These are phyloP conservation scores for Catamblyrhynchus diadema DNA, from an alignment of 2,797 vertebrate genomes.

Conservation along the genomic window DNA sequence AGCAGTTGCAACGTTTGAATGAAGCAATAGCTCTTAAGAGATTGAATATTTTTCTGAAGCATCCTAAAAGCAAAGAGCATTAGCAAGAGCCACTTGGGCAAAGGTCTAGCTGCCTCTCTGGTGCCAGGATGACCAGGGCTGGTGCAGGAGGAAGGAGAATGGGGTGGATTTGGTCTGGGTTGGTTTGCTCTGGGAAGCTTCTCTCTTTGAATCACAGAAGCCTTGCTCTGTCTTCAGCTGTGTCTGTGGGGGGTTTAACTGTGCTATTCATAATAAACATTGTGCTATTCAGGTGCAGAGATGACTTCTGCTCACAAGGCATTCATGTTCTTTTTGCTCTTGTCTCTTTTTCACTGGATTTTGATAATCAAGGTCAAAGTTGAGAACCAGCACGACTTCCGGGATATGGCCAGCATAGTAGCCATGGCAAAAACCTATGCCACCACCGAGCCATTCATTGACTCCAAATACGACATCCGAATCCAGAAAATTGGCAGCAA, in stretches of 20 bases:
- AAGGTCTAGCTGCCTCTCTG: neutral
- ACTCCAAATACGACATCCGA: conserved; percentile 95
- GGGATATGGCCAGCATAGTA: conserved; percentile 94
- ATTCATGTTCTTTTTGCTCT: conserved; percentile 1
- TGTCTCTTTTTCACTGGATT: neutral
- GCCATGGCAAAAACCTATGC: conserved; percentile 93
- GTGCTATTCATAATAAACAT: neutral
- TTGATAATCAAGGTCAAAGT: conserved; percentile 87
- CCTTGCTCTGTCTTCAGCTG: neutral
- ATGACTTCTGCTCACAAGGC: neutral
- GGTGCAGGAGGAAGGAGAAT: neutral
- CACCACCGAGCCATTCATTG: conserved; percentile 90
- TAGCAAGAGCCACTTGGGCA: neutral
- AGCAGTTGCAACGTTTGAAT: neutral
- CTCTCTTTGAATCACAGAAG: neutral
- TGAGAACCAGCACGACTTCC: conserved; percentile 91
- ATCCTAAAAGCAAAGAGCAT: neutral
- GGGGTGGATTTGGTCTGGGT: neutral
- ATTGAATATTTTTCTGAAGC: neutral
- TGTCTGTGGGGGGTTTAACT: neutral
- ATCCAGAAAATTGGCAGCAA: conserved; percentile 97
- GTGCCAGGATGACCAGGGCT: neutral
- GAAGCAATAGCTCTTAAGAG: neutral
- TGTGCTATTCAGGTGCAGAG: neutral
- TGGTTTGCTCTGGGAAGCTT: neutral